Evolutionary conservation across 1,140 invertebrate genomes (phyloP).

Genomic region (Harpegnathos saltator): DNA sequence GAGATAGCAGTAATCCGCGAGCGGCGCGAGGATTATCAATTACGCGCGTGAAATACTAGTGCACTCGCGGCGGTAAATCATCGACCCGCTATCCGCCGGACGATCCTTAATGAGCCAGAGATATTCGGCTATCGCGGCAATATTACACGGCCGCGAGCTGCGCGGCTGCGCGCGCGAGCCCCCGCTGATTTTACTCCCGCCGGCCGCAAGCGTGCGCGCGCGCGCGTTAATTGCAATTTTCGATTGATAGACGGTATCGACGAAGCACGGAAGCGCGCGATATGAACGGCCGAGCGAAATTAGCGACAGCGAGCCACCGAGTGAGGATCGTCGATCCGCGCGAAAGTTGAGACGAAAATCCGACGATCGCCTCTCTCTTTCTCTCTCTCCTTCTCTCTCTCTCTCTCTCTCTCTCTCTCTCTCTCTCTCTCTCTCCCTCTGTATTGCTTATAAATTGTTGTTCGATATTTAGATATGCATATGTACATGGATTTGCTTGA

Average conservation of each 20-base stretch:
- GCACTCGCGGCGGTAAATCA: slow-evolving; percentile 62
- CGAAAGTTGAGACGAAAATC: too few relatives aligned
- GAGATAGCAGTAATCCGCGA: slow-evolving; percentile 66
- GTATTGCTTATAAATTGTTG: too few relatives aligned
- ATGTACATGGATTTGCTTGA: too few relatives aligned
- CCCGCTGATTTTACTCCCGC: slow-evolving; percentile 37
- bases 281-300: too few relatives aligned
- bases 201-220: neutral
- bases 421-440: too few relatives aligned
- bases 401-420: too few relatives aligned
- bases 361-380: too few relatives aligned
- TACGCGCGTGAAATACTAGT: slow-evolving; percentile 69
- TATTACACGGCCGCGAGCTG: slow-evolving; percentile 35
- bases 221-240: slow-evolving; percentile 32
- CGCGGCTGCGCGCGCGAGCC: too few relatives aligned
- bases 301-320: too few relatives aligned
- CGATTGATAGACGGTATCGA: slow-evolving; percentile 5
- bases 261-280: neutral
- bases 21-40: slow-evolving; percentile 72
- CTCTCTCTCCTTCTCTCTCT: too few relatives aligned
- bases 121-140: slow-evolving; percentile 58
- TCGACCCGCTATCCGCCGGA: slow-evolving; percentile 50
- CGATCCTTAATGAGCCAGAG: slow-evolving; percentile 68
- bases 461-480: too few relatives aligned
- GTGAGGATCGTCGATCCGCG: too few relatives aligned